These are phyloP conservation scores for Arbacia lixula DNA, from an alignment of 53 echinoderm and acorn worm genomes.

Conservation along the genomic window DNA sequence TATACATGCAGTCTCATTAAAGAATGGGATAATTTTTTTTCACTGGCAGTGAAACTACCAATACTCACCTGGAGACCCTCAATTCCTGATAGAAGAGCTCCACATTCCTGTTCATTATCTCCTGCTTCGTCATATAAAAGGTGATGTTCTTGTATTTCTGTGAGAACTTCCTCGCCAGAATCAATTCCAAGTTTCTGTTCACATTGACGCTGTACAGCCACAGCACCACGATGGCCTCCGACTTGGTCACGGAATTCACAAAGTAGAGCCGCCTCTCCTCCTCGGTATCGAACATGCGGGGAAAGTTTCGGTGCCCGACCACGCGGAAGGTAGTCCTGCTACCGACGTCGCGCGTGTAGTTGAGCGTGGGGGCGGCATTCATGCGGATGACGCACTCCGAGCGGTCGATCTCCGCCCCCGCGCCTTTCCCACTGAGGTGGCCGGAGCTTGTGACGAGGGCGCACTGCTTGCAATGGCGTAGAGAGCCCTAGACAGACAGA, in stretches of 20 bases:
- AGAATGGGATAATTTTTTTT: too few species aligned
- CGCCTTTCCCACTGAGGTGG: conserved; percentile 80
- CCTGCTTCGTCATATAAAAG: conserved; percentile 72
- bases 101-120: conserved; percentile 74
- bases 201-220: conserved; percentile 82
- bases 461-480: conserved; percentile 69
- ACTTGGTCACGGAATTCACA: conserved; percentile 59
- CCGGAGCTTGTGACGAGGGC: conserved; percentile 96
- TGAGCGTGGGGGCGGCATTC: conserved; percentile 90
- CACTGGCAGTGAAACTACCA: too few species aligned
- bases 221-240: conserved; percentile 68
- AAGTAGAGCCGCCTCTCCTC: conserved; percentile 62
- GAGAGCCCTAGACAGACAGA: conserved; percentile 43
- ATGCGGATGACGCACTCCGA: conserved; percentile 91
- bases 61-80: conserved; percentile 76
- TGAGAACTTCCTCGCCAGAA: conserved; percentile 58
- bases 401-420: conserved; percentile 75
- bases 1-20: too few species aligned
- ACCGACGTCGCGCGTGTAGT: conserved; percentile 77
- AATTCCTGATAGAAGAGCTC: conserved; percentile 76
- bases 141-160: conserved; percentile 56
- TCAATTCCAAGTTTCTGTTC: conserved; percentile 61
- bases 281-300: conserved; percentile 86
- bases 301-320: conserved; percentile 91
- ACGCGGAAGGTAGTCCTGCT: conserved; percentile 86